Percentiles rank a stretch among this genome's conserved stretches.
Evolutionary conservation across 2,113 vertebrate genomes (phyloP).

Genomic region (Myotis lucifugus): DNA sequence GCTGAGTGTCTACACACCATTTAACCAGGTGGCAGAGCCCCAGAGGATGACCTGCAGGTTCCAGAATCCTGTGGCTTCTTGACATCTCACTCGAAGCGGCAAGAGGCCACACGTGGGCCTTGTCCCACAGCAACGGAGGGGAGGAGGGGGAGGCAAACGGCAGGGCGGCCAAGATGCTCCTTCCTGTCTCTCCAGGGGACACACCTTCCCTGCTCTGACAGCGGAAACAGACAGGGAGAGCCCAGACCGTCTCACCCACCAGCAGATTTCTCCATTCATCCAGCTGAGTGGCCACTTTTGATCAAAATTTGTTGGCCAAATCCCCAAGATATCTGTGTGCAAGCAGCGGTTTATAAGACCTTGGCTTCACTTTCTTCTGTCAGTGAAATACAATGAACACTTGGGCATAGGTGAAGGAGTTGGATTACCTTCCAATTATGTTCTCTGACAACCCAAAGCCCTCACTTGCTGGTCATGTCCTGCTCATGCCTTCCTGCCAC

Average conservation of each 20-base stretch:
- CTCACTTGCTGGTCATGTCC: neutral
- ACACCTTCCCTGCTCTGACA: neutral
- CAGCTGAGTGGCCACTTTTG: neutral
- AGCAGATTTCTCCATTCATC: neutral
- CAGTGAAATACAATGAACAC: neutral
- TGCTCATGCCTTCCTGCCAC: neutral
- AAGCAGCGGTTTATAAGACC: conserved; percentile 25
- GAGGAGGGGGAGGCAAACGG: neutral
- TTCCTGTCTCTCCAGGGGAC: neutral
- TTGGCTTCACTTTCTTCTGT: conserved; percentile 35
- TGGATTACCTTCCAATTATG: neutral
- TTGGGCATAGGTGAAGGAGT: neutral
- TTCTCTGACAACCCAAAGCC: conserved; percentile 22
- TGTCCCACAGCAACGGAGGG: neutral
- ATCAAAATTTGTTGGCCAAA: neutral
- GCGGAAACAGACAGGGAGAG: neutral
- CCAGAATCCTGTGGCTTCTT: neutral
- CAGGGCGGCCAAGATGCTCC: neutral
- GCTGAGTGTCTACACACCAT: neutral
- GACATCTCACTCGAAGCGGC: neutral
- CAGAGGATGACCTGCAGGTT: neutral
- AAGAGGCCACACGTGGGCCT: neutral
- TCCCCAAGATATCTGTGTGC: neutral
- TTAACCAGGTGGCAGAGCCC: neutral
- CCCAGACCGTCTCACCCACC: neutral